phyloP scores from a whole-genome alignment of 2,113 vertebrate genomes.

The Oophaga pumilio region DNA sequence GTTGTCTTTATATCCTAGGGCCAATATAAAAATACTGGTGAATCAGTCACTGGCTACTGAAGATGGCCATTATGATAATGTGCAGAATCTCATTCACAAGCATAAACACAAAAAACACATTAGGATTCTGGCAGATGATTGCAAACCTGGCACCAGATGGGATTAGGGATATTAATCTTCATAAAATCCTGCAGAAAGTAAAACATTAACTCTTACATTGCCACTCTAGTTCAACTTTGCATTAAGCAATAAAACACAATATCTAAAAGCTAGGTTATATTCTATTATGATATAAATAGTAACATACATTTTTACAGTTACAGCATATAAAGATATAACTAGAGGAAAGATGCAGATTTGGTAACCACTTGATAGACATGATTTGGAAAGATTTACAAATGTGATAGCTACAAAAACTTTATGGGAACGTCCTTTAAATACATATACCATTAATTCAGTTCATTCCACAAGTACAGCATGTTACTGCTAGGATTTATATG shows the following conservation, averaged over 20 bases:
- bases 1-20: slow-evolving; percentile 7
- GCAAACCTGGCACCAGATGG: slow-evolving; percentile 38
- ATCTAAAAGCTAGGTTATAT: background rate
- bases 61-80: slow-evolving; percentile 38
- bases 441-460: background rate
- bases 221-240: background rate
- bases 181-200: background rate
- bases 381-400: background rate
- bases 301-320: background rate
- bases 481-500: background rate
- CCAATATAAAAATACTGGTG: background rate
- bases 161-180: slow-evolving; percentile 25
- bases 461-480: background rate
- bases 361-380: background rate
- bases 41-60: slow-evolving; percentile 21
- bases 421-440: background rate
- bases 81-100: slow-evolving; percentile 3
- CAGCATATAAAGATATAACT: background rate
- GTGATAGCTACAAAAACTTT: background rate
- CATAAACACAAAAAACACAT: slow-evolving; percentile 33
- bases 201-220: slow-evolving; percentile 6
- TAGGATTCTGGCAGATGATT: slow-evolving; percentile 39
- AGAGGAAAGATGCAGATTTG: background rate
- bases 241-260: background rate
- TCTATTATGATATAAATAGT: background rate